Percentiles rank a stretch among this genome's conserved stretches.
phyloP scores from a whole-genome alignment of 2,797 vertebrate genomes.

The Sebastes goodei region DNA sequence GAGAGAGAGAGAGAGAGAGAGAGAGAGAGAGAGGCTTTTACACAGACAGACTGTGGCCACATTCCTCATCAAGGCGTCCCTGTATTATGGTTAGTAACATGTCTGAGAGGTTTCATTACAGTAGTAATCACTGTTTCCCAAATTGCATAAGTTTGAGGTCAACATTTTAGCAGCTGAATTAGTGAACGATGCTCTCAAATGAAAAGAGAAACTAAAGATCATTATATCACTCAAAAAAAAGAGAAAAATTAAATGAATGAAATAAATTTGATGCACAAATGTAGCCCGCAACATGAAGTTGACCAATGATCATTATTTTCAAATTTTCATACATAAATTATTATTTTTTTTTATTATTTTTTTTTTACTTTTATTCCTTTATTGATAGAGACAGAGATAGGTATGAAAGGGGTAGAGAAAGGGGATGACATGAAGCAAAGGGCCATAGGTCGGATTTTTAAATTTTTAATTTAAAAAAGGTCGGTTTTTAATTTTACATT shows the following conservation, averaged over 20 bases:
- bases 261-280: neutral
- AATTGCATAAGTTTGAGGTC: constrained; percentile 2
- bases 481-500: too few relatives aligned
- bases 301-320: neutral
- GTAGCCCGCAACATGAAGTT: neutral
- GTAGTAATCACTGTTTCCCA: neutral
- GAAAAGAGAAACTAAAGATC: neutral
- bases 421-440: too few relatives aligned
- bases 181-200: neutral
- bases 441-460: too few relatives aligned
- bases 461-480: too few relatives aligned
- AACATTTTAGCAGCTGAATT: neutral
- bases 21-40: constrained; percentile 23
- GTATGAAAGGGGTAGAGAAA: too few relatives aligned
- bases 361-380: too few relatives aligned
- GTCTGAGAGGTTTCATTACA: constrained; percentile 34
- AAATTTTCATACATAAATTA: too few relatives aligned
- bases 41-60: constrained; percentile 11
- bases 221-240: neutral
- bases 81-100: constrained; percentile 27
- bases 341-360: rapidly evolving
- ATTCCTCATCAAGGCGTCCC: constrained; percentile 48
- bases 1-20: constrained; percentile 2
- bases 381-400: too few relatives aligned
- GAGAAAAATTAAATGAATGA: neutral